Evolutionary conservation across 1,140 invertebrate species (phyloP).

Genomic region (Gonioctena quinquepunctata): DNA sequence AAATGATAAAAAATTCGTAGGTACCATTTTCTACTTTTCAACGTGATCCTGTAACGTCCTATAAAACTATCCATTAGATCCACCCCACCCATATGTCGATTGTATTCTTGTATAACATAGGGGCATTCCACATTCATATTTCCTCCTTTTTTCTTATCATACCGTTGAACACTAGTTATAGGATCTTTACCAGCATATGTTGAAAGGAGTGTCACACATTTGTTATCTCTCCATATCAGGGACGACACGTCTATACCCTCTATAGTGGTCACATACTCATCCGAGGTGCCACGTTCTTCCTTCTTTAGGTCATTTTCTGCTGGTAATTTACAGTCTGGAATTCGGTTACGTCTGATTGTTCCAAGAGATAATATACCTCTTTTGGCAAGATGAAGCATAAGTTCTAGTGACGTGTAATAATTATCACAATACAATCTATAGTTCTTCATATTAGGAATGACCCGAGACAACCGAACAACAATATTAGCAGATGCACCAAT

Average conservation of each 20-base stretch:
- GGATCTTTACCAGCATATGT: background rate
- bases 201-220: background rate
- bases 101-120: background rate
- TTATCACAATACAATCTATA: slow-evolving; percentile 38
- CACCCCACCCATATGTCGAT: slow-evolving; percentile 39
- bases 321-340: slow-evolving; percentile 33
- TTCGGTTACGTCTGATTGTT: slow-evolving; percentile 32
- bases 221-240: background rate
- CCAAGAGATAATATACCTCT: slow-evolving; percentile 32
- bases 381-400: slow-evolving; percentile 33
- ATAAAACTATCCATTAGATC: slow-evolving; percentile 56
- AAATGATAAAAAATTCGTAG: slow-evolving; percentile 45
- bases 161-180: background rate
- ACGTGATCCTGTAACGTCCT: slow-evolving; percentile 53
- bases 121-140: background rate
- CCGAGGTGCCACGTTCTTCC: background rate
- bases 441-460: slow-evolving; percentile 30
- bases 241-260: background rate
- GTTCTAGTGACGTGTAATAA: slow-evolving; percentile 28
- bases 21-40: slow-evolving; percentile 51
- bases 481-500: slow-evolving; percentile 37
- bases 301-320: slow-evolving; percentile 17
- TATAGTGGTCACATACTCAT: background rate
- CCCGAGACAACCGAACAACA: slow-evolving; percentile 31
- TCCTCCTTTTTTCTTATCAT: background rate